phyloP scores from a whole-genome alignment of 2,797 vertebrate species.

The Oreonectes daqikongensis region DNA sequence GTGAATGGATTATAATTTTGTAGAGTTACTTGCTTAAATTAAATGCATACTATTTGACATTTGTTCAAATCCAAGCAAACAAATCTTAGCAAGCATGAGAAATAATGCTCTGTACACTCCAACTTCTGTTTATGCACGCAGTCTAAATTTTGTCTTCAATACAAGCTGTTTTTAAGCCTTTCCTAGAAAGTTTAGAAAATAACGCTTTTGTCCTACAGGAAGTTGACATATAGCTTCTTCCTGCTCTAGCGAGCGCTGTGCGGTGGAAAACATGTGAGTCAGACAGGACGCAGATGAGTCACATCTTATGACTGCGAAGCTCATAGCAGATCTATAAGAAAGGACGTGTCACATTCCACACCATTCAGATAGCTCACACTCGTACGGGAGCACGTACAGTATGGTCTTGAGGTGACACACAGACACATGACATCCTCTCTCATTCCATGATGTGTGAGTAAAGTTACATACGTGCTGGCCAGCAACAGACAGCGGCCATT shows the following conservation, averaged over 20 bases:
- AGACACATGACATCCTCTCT: conserved; percentile 2
- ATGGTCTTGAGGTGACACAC: conserved; percentile 44
- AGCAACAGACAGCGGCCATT: not conserved
- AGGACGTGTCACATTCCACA: not conserved
- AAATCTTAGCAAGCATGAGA: not conserved
- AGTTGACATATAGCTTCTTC: conserved; percentile 20
- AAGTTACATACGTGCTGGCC: conserved; percentile 36
- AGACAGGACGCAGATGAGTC: conserved; percentile 51
- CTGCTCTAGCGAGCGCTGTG: conserved; percentile 13
- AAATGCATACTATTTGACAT: not conserved
- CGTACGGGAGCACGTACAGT: conserved; percentile 35
- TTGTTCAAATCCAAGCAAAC: not conserved
- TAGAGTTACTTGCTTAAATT: too few relatives aligned
- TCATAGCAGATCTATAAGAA: not conserved
- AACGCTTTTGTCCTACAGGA: conserved; percentile 14
- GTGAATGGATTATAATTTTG: not conserved
- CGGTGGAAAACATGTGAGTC: not conserved
- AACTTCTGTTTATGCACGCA: not conserved
- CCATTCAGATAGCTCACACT: not conserved
- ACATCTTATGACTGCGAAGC: conserved; percentile 43
- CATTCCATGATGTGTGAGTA: conserved; percentile 53
- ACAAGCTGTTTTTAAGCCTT: not conserved
- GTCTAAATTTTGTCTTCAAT: not conserved
- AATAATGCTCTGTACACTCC: not conserved
- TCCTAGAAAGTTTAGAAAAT: conserved; percentile 39